phyloP scores from a whole-genome alignment of 1,140 invertebrate species.

The Agraylea sexmaculata region DNA sequence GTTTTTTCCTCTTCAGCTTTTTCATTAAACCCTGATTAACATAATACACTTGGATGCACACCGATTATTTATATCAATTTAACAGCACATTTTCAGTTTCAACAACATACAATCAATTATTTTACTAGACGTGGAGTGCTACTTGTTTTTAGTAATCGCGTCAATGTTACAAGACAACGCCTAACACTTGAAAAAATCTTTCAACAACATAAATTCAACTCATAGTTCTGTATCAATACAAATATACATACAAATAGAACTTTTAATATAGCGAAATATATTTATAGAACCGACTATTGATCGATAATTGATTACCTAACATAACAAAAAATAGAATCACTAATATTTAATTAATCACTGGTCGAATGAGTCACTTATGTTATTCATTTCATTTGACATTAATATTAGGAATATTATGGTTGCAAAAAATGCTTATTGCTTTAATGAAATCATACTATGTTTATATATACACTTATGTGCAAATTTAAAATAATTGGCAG shows the following conservation, averaged over 20 bases:
- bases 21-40: no score
- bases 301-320: not conserved
- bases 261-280: not conserved
- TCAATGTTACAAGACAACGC: no score
- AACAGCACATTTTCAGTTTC: no score
- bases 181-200: no score
- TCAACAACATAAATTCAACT: not conserved
- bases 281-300: not conserved
- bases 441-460: not conserved
- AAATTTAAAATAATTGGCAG: conserved; percentile 3
- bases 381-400: conserved; percentile 1
- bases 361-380: not conserved
- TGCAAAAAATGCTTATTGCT: not conserved
- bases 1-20: no score
- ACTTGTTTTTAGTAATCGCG: no score
- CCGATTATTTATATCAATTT: no score
- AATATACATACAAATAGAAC: not conserved
- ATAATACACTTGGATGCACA: no score
- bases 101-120: no score
- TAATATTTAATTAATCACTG: not conserved
- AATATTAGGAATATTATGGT: not conserved
- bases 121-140: no score
- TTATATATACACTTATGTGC: not conserved
- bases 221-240: not conserved
- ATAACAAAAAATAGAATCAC: no score